phyloP scores from a whole-genome alignment of 2,888 invertebrate genomes.

The Catonia carolina region DNA sequence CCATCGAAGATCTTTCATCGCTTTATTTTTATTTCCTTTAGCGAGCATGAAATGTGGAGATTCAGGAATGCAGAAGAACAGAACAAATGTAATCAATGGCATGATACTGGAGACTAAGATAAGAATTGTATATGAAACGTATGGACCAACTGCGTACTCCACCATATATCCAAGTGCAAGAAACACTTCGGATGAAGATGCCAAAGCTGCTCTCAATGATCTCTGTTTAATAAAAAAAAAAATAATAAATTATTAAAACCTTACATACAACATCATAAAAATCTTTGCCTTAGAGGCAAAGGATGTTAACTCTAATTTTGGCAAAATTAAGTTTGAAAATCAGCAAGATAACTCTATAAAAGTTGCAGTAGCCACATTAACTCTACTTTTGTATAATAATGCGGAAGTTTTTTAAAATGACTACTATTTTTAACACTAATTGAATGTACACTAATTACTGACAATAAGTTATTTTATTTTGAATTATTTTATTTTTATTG shows the following conservation, averaged over 20 bases:
- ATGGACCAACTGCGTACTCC: constrained; percentile 22
- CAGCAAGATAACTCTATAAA: too few species aligned
- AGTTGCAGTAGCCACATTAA: too few species aligned
- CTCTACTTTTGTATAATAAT: too few species aligned
- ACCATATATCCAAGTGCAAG: constrained; percentile 22
- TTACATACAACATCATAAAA: background rate
- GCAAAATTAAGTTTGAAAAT: too few species aligned
- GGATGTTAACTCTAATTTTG: too few species aligned
- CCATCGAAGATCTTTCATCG: constrained; percentile 40
- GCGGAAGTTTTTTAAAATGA: too few species aligned
- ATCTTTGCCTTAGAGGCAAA: too few species aligned
- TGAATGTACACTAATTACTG: too few species aligned
- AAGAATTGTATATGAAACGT: constrained; percentile 13
- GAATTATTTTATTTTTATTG: too few species aligned
- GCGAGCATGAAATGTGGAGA: constrained; percentile 30
- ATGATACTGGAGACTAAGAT: constrained; percentile 11
- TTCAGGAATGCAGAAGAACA: constrained; percentile 32
- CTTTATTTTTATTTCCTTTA: constrained; percentile 36
- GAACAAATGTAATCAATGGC: constrained; percentile 14
- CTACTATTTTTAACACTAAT: too few species aligned
- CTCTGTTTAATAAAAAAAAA: constrained; percentile 5
- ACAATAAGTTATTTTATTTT: too few species aligned
- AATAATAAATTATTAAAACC: background rate
- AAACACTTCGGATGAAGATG: constrained; percentile 17
- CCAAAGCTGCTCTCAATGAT: constrained; percentile 15